Evolutionary conservation across 2,888 invertebrate species (phyloP).

Genomic region (Cremastinae sp.): DNA sequence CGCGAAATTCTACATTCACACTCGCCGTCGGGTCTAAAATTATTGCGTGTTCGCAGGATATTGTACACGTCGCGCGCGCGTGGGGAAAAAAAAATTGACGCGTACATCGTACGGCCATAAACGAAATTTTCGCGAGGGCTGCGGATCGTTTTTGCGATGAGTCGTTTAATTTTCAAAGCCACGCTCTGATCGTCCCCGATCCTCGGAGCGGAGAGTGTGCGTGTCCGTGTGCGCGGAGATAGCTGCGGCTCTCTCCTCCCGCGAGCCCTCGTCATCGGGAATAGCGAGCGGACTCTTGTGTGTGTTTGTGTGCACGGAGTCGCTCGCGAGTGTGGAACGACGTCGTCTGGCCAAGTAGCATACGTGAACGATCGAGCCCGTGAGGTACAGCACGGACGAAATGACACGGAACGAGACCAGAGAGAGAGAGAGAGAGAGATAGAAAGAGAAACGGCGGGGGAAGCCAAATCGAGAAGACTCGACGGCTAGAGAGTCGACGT

Average conservation of each 20-base stretch:
- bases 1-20: constrained; percentile 1
- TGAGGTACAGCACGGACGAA: constrained; percentile 38
- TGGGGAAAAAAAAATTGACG: too few relatives aligned
- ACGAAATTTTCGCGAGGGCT: too few relatives aligned
- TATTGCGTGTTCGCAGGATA: background rate
- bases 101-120: too few relatives aligned
- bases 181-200: background rate
- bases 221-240: background rate
- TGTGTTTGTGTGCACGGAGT: constrained; percentile 20
- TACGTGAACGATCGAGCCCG: constrained; percentile 46
- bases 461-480: constrained; percentile 51
- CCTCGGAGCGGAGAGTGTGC: background rate
- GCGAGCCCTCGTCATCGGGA: background rate
- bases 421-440: constrained; percentile 14
- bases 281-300: constrained; percentile 26
- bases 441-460: constrained; percentile 17
- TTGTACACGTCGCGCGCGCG: too few relatives aligned
- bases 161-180: background rate
- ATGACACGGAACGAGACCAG: constrained; percentile 37
- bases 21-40: background rate
- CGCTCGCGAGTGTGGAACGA: constrained; percentile 13
- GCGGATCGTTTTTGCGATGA: background rate
- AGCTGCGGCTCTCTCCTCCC: background rate
- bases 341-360: constrained; percentile 52
- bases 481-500: constrained; percentile 43